Percentiles rank a stretch among this genome's conserved stretches.
Conservation (phyloP, 2,888 invertebrate species). For the Altica lythri region DNA sequence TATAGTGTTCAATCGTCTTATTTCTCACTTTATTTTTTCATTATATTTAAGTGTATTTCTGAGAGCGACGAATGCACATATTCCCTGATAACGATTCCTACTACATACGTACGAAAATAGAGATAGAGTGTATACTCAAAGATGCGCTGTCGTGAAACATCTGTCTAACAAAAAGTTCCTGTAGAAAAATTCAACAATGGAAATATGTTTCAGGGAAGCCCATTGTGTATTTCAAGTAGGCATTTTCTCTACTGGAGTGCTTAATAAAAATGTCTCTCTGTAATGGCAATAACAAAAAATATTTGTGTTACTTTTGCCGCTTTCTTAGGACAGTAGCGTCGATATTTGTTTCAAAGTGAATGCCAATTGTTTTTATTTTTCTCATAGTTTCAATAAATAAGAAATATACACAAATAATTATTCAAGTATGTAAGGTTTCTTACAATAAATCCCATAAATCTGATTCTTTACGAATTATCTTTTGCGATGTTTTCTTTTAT, state of each 20-base stretch:
- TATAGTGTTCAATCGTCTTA: no score
- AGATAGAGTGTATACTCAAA: conserved; percentile 11
- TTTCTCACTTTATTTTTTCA: no score
- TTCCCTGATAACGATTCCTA: conserved; percentile 25
- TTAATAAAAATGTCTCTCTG: not conserved
- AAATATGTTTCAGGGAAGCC: conserved; percentile 21
- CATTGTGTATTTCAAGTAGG: conserved; percentile 23
- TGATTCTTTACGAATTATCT: no score
- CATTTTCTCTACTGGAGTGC: conserved; percentile 1
- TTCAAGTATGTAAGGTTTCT: no score
- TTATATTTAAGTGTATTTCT: no score
- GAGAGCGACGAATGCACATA: conserved; percentile 14
- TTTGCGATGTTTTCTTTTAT: no score
- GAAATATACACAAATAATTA: no score
- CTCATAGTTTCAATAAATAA: no score
- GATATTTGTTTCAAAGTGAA: no score
- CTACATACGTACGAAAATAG: conserved; percentile 24
- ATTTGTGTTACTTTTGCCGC: not conserved
- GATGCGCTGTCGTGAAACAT: conserved; percentile 21
- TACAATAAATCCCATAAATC: no score
- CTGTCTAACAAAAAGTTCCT: conserved; percentile 19
- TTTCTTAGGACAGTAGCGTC: not conserved
- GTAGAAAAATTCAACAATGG: conserved; percentile 21
- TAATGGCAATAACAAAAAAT: conserved; percentile 1
- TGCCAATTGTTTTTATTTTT: no score